Base-by-base conservation (phyloP, 2,888 invertebrate genomes). In the Entomobrya proxima region DNA sequence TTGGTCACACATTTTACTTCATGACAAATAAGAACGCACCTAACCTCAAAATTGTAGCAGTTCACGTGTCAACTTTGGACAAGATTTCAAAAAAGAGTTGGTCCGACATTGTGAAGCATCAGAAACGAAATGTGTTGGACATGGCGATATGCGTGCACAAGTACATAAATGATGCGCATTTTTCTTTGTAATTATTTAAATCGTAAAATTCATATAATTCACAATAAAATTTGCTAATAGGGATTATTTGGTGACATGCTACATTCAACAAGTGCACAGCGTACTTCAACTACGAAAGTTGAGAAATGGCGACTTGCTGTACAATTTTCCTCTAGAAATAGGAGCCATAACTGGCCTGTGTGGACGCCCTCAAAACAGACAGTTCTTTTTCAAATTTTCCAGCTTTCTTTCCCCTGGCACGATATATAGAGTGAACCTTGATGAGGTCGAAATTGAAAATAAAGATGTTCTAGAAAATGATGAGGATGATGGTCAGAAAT, bases 211-310 rank as follows among this genome's bases (percentile, higher is more conserved):
- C 5, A 24, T 40, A 40, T 37, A 67, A 67, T 67, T 21, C 3
- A 9, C 24, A 67, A 24, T 67, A 40, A 40, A n/a, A 64, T 64
- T 24, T 37, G 55, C 9, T 58, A 30, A 24, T 92, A 93, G 94
- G n/a, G 94, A 97, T 91, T 96, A 96, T 92, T 93, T 99, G 44
- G 94, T 98, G 75, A 92, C 97, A 44, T 96, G 96, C 91, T 99
- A 98, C 91, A 94, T 98, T 85, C 94, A 96, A 91, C 98, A 99
- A 93, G 98, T 98, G 13, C 98, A 98, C 97, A 96, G 95, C 92
- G 94, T 95, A 2, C 93, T 98, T 61, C 95, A 96, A 93, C 93
- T 98, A 11, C 95, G 96, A 92, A 94, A 94, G 88, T 92, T 97
- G 90, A 92, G 93, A 79, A 93, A 94, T 9, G 98, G 98, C 24